Percentiles rank a stretch among this genome's conserved stretches.
Evolutionary conservation across 2,113 vertebrate genomes (phyloP).

Genomic region (Tapirus terrestris): DNA sequence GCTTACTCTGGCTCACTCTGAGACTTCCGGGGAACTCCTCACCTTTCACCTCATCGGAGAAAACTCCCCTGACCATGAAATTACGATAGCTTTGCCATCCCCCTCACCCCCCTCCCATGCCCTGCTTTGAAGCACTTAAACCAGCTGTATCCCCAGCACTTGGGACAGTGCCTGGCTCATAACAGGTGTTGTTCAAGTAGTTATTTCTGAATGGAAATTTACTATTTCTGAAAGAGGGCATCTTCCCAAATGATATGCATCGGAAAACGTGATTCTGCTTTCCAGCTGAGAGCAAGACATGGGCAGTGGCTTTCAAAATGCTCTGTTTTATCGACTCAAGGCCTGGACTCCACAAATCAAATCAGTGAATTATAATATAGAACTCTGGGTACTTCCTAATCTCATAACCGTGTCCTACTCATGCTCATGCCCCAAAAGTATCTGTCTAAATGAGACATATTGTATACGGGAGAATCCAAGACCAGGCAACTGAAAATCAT

Average conservation of each 20-base stretch:
- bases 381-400: constrained; percentile 48
- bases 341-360: constrained; percentile 49
- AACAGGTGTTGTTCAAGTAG: not conserved
- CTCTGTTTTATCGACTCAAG: not conserved
- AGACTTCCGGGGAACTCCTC: not conserved
- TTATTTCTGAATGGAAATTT: constrained; percentile 35
- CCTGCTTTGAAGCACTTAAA: not conserved
- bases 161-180: not conserved
- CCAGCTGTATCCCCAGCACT: not conserved
- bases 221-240: not conserved
- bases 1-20: not conserved
- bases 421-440: not conserved
- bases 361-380: constrained; percentile 11
- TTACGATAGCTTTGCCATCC: accelerated
- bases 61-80: not conserved
- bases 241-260: not conserved
- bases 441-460: not conserved
- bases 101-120: no score
- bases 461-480: not conserved
- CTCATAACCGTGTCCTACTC: constrained; percentile 5
- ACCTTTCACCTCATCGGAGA: not conserved
- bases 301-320: not conserved
- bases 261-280: not conserved
- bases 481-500: not conserved
- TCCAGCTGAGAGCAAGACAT: not conserved